A percentile compares a stretch with the other conserved stretches of the same genome.
These are phyloP conservation scores for Nomada flava DNA, from an alignment of 2,888 invertebrate species.

Conservation along the genomic window DNA sequence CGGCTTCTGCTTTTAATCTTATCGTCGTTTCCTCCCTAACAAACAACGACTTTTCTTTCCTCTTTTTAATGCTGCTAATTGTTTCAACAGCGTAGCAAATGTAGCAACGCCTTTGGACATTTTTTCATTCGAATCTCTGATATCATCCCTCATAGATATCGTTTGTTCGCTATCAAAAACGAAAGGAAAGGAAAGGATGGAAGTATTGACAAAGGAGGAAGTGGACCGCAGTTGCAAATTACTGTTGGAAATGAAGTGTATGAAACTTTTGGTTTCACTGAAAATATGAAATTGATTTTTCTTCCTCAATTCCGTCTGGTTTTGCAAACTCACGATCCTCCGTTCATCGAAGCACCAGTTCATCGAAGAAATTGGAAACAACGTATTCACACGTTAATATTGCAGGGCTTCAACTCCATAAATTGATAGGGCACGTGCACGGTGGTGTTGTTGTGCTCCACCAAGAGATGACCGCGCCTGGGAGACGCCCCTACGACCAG, in stretches of 20 bases:
- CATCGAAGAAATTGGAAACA: conserved; percentile 50
- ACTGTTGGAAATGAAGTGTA: neutral
- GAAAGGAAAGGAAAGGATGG: neutral
- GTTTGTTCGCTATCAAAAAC: too few species aligned
- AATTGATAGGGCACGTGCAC: conserved; percentile 93
- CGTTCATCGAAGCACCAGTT: neutral
- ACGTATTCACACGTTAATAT: conserved; percentile 80
- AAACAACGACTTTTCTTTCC: neutral
- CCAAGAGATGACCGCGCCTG: conserved; percentile 93
- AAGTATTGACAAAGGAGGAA: conserved; percentile 7
- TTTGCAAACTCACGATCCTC: too few species aligned
- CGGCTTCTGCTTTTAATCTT: conserved; percentile 55
- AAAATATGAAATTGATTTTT: too few species aligned
- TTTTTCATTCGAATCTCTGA: too few species aligned
- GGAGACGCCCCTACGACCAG: conserved; percentile 94
- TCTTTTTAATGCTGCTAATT: neutral
- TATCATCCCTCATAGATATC: too few species aligned
- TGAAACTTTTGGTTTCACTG: neutral
- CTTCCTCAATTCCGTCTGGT: too few species aligned
- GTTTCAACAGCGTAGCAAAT: neutral
- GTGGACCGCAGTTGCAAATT: conserved; percentile 11
- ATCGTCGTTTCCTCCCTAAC: neutral
- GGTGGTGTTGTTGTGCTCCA: conserved; percentile 91
- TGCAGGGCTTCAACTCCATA: conserved; percentile 89
- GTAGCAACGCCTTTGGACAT: too few species aligned